Percentiles rank a stretch among this genome's conserved stretches.
These are phyloP conservation scores for Amiota minor DNA, from an alignment of 2,888 invertebrate species.

Conservation along the genomic window DNA sequence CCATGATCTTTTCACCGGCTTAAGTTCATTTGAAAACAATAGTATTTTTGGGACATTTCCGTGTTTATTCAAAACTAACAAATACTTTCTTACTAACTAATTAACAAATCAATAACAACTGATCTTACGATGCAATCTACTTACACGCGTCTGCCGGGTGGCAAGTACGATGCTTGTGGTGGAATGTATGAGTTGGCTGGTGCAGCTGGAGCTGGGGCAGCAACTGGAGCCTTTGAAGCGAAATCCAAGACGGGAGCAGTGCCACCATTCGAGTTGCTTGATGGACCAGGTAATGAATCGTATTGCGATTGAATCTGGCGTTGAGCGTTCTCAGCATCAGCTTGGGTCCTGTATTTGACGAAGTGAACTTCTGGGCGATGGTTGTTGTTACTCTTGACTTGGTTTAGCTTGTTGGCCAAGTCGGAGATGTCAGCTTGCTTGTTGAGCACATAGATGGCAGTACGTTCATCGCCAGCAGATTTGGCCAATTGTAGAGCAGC, in stretches of 20 bases:
- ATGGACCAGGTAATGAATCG: conserved; percentile 60
- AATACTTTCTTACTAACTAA: conserved; percentile 37
- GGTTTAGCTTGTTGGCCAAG: conserved; percentile 60
- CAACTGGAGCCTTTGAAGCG: conserved; percentile 48
- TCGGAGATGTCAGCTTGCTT: conserved; percentile 66
- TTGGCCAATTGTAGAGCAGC: conserved; percentile 65
- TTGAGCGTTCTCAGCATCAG: conserved; percentile 69
- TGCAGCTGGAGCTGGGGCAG: conserved; percentile 17
- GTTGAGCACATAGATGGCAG: conserved; percentile 66
- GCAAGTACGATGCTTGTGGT: conserved; percentile 47
- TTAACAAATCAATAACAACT: conserved; percentile 42
- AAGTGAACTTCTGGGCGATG: conserved; percentile 69
- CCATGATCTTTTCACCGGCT: too few species aligned
- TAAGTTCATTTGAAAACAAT: too few species aligned
- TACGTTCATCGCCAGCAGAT: conserved; percentile 64
- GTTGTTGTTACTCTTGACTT: conserved; percentile 49
- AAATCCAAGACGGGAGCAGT: conserved; percentile 63
- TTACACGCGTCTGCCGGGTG: conserved; percentile 50
- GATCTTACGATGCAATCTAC: conserved; percentile 22
- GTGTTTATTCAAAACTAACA: not conserved
- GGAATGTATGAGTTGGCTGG: conserved; percentile 45
- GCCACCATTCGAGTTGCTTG: conserved; percentile 59
- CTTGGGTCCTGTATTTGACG: conserved; percentile 68
- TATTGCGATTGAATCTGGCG: conserved; percentile 68
- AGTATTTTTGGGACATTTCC: not conserved